These are phyloP conservation scores for Hylaeus anthracinus DNA, from an alignment of 1,140 invertebrate genomes.

Conservation along the genomic window DNA sequence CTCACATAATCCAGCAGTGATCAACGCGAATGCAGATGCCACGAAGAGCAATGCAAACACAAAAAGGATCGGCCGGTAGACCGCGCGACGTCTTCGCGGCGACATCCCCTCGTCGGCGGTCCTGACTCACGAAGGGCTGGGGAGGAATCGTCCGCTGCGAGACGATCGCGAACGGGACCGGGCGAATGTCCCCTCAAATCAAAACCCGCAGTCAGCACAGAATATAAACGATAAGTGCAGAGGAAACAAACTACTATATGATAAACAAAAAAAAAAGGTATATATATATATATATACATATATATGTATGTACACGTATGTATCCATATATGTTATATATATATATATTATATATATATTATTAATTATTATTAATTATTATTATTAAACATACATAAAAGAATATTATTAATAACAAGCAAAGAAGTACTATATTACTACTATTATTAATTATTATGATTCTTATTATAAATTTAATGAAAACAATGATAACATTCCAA, in stretches of 20 bases:
- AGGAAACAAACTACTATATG: constrained; percentile 77
- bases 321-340: constrained; percentile 66
- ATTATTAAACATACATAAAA: constrained; percentile 78
- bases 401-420: constrained; percentile 77
- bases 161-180: constrained; percentile 40
- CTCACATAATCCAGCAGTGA: constrained; percentile 62
- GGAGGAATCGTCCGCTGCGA: constrained; percentile 6
- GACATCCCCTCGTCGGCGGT: not conserved
- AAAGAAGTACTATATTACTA: constrained; percentile 77
- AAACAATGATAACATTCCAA: constrained; percentile 80
- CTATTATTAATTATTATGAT: constrained; percentile 71
- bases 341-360: constrained; percentile 69
- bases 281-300: constrained; percentile 70
- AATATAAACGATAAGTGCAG: constrained; percentile 78
- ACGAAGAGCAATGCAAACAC: constrained; percentile 56
- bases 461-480: constrained; percentile 72
- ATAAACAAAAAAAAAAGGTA: constrained; percentile 69
- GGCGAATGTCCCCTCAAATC: constrained; percentile 76
- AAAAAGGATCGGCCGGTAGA: constrained; percentile 39
- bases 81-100: not conserved
- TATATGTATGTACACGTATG: constrained; percentile 67
- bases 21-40: constrained; percentile 64
- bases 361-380: constrained; percentile 68
- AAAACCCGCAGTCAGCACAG: constrained; percentile 80
- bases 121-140: not conserved